Conservation (phyloP, 1,140 invertebrate genomes). For the Plodia interpunctella region DNA sequence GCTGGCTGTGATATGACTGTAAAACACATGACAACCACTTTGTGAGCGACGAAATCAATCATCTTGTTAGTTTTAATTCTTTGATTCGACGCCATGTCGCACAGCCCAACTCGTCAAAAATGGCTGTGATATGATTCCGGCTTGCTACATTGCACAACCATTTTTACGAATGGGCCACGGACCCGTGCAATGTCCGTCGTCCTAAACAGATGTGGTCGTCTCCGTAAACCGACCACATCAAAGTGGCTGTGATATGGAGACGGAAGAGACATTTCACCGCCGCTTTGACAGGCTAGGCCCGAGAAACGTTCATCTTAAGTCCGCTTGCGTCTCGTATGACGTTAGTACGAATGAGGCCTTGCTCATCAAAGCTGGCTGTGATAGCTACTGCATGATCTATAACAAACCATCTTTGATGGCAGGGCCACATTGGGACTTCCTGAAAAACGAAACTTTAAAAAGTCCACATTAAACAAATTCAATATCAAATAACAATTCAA, state of each 20-base stretch:
- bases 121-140: conserved; percentile 66
- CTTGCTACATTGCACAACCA: conserved; percentile 54
- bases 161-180: conserved; percentile 69
- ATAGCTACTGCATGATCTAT: conserved; percentile 68
- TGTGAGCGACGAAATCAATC: conserved; percentile 44
- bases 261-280: conserved; percentile 63
- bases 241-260: conserved; percentile 75
- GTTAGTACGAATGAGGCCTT: conserved; percentile 44
- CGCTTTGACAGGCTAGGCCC: conserved; percentile 71
- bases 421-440: conserved; percentile 44
- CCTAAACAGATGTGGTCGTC: conserved; percentile 28
- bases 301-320: conserved; percentile 33
- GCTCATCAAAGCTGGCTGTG: conserved; percentile 77
- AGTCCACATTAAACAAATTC: not conserved
- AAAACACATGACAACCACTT: conserved; percentile 60
- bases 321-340: conserved; percentile 14
- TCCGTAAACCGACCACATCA: conserved; percentile 74
- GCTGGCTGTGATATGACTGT: conserved; percentile 73
- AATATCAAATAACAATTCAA: not conserved
- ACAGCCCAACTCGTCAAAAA: conserved; percentile 73
- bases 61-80: not conserved
- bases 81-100: conserved; percentile 22
- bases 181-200: conserved; percentile 14
- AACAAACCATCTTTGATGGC: conserved; percentile 74
- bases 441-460: not conserved